Evolutionary conservation across 2,888 invertebrate species (phyloP), one percentile per base, ranked within the genome.

Genomic region (Campaea margaritaria): DNA sequence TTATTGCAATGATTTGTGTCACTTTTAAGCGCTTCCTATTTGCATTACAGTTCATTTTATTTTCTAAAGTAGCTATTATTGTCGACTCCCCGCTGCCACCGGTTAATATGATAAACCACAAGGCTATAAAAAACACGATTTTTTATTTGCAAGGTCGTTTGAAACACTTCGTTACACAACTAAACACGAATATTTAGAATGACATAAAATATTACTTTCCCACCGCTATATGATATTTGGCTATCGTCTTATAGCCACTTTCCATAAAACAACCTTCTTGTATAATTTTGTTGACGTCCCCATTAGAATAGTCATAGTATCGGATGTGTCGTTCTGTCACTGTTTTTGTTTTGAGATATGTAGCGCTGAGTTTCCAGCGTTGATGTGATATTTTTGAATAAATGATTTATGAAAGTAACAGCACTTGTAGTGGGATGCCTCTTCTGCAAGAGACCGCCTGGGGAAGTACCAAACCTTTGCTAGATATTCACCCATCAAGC

Each of bases 171-270:
- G 58, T 59, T 54, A 56, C 21, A 39, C 44, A 54, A 58, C 44
- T 52, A 50, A 39, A 36, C 43, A 58, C 36, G 28, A 66, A 68
- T 64, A 57, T 54, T 69, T 51, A 57, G 39, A 65, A 57, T 65
- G 56, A 62, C 64, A 64, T 59, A 59, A 52, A 59, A 34, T 43
- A 38, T 31, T 39, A 54, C 56, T 63, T 68, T 67, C 67, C 64
- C 67, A 69, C 64, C 44, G 61, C 58, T 51, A 52, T 66, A 62
- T 64, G 56, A 57, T 52, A 58, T 67, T 61, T 61, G 64, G 52
- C 55, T 53, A 55, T 62, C 49, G 43, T 64, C 64, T 64, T 67
- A 67, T 63, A 34, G 55, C 48, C 55, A 62, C 65, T 64, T 65
- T 64, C 58, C 50, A 47, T 21, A 21, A 21, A 21, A 21, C 15